Conservation (phyloP, 1,140 invertebrate species). For the Drosophila quadrilineata region DNA sequence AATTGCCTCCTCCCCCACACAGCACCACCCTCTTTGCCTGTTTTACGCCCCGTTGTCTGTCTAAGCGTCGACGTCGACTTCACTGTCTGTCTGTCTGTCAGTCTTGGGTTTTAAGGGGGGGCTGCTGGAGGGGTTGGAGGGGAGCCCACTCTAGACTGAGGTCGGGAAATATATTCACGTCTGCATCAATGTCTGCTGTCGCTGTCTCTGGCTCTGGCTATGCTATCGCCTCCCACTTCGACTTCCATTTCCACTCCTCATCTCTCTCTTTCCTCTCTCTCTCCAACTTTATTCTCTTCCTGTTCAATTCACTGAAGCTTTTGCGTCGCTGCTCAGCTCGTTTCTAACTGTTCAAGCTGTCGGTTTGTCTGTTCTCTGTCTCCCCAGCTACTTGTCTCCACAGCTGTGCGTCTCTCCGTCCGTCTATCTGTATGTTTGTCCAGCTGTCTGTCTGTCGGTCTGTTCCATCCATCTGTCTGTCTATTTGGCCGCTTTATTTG, state of each 20-base stretch:
- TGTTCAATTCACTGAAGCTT: too few species aligned
- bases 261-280: background rate
- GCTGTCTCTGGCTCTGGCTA: too few species aligned
- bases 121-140: background rate
- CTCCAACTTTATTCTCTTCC: too few species aligned
- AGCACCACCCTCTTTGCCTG: background rate
- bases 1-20: conserved; percentile 8
- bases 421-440: conserved; percentile 12
- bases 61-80: conserved; percentile 5
- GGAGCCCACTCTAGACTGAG: background rate
- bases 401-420: background rate
- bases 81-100: conserved; percentile 18
- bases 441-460: conserved; percentile 20
- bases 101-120: background rate
- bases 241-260: background rate
- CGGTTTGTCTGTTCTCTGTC: conserved; percentile 35
- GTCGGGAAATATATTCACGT: conserved; percentile 66
- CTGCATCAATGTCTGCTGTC: conserved; percentile 66
- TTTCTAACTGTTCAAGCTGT: conserved; percentile 46
- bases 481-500: conserved; percentile 40
- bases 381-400: background rate
- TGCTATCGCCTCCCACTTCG: background rate
- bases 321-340: background rate
- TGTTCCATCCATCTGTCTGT: conserved; percentile 30
- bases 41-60: conserved; percentile 7